Evolutionary conservation across 2,113 vertebrate species (phyloP).

Genomic region (Bostrychus sinensis): DNA sequence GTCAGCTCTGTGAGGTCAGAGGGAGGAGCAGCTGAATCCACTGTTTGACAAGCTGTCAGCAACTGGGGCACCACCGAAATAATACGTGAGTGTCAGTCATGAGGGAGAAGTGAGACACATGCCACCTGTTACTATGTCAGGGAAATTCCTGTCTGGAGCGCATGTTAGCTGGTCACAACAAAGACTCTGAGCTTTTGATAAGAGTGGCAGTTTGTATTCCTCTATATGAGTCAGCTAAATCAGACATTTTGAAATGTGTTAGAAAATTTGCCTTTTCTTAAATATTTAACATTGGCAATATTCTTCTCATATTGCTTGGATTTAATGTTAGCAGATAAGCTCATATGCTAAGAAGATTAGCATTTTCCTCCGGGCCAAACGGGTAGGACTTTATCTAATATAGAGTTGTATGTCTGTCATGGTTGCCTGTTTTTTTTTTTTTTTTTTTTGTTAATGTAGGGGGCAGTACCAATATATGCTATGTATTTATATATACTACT

Average conservation of each 20-base stretch:
- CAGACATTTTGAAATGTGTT: not conserved
- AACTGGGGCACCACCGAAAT: conserved; percentile 24
- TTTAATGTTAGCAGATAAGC: too few species aligned
- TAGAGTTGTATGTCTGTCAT: too few species aligned
- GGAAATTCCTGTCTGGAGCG: not conserved
- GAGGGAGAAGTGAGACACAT: conserved; percentile 34
- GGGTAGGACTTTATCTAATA: too few species aligned
- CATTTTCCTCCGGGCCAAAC: too few species aligned
- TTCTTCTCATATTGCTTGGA: too few species aligned
- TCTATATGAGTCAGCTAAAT: too few species aligned
- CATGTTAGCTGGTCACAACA: not conserved
- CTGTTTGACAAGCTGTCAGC: conserved; percentile 43
- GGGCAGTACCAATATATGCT: not conserved
- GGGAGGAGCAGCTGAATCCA: conserved; percentile 48
- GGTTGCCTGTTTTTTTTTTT: not conserved
- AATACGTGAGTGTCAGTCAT: conserved; percentile 22
- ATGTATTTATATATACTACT: too few species aligned
- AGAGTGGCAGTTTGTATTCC: too few species aligned
- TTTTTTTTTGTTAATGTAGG: not conserved
- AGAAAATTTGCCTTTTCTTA: too few species aligned
- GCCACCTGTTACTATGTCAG: conserved; percentile 31
- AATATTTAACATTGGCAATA: too few species aligned
- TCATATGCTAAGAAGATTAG: too few species aligned
- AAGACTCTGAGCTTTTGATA: not conserved
- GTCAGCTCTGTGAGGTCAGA: conserved; percentile 27